Evolutionary conservation across 1,140 invertebrate genomes (phyloP), one percentile per base, ranked within the genome.

Genomic region (Micrasema longulum): DNA sequence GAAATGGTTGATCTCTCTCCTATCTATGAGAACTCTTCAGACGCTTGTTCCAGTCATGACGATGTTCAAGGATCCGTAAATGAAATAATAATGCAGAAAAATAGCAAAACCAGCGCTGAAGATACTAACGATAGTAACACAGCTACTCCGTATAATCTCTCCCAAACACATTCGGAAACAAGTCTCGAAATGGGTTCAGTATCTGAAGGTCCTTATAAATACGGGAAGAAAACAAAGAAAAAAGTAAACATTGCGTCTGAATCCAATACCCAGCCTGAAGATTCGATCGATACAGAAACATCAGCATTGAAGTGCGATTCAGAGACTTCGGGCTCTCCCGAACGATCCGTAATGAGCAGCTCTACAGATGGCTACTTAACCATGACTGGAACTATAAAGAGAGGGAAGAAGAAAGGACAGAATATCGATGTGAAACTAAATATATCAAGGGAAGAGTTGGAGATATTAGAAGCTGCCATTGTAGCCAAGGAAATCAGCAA

Each of bases 301-400:
- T 81, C 82, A 45, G 82, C 80, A 47, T 72, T 84, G 77, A 73
- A 85, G 79, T 78, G 86, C 76, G 80, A 84, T 77, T 78, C 84
- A 60, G 79, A 85, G 79, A 83, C 79, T 23, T 84, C 82, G 52
- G 78, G 81, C 64, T 84, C 84, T 9, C 80, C 81, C 7, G 80
- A 83, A 41, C 82, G 77, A 68, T 85, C 84, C 26, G 72, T 84
- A 48, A 78, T 82, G 26, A 83, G 84, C 22, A 82, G 77, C 62
- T 79, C 78, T 3, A 84, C 83, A 69, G 86, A 87, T 76, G 81
- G 83, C 9, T 88, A 88, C 77, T 79, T 90, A 23, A 89, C 88
- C 9, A 89, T 90, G 88, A 91, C 90, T 6, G 91, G 91, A 14
- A 92, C 91, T 12, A 91, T 92, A 4, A 91, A 91, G 77, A 82